Base-by-base conservation (phyloP, 1,140 invertebrate species). In the Drosophila insularis region DNA sequence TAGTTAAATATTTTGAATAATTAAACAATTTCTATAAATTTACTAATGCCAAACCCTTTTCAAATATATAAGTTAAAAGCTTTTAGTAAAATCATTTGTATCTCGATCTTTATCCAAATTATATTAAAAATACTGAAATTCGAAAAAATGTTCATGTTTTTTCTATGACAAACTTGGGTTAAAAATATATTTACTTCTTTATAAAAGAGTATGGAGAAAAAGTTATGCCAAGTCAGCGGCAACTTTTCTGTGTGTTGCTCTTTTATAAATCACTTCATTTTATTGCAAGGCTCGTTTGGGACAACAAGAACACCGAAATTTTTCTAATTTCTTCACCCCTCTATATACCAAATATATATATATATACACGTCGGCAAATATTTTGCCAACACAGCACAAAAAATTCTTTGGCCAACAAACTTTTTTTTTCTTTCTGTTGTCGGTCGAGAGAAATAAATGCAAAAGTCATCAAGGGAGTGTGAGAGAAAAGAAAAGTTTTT, bases 191-290 rank as follows among this genome's bases (percentile, higher is more conserved):
- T 1, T 21, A 50, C 17, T 19, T 19, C 2, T 3, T 4, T 10
- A 21, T 50, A 6, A 10, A 50, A 50, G 43, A 19, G 43, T 50
- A 50, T 50, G 4, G 19, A 50, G 8, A 46, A 50, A 50, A 58
- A 58, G 55, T 58, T 58, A 43, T 70, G 81, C 70, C 81, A 54
- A 85, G 21, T 86, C 81, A 78, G 81, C 74, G 55, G 39, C 71
- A 86, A 78, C 64, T 85, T 84, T 56, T 54, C 63, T 63, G 13
- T 72, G 62, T 46, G 56, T 56, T 46, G 64, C 68, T 71, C 64
- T 65, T 81, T 81, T 76, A 80, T 89, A 89, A 89, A 87, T 87
- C 82, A 87, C 84, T 77, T 71, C 40, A 77, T 66, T 87, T 87
- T 87, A 87, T 82, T 79, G 71, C 68, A 59, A 21, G 54, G 65